Base-by-base conservation (phyloP, 2,888 invertebrate genomes). In the Drosophila colorata region DNA sequence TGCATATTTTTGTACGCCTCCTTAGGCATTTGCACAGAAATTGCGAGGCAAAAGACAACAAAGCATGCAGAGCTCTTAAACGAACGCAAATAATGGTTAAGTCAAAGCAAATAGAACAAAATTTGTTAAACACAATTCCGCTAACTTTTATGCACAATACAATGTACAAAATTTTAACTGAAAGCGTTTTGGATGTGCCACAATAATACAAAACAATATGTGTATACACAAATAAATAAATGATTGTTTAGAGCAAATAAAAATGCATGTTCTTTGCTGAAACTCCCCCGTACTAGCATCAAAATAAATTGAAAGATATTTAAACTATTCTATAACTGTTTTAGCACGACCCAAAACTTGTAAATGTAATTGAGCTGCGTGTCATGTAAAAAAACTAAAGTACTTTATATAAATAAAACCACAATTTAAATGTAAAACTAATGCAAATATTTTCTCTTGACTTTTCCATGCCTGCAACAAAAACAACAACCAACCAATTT, bases 381-480 rank as follows among this genome's bases (percentile, higher is more conserved):
- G 77, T 71, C 58, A 59, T 66, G 47, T 66, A 44, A 56, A 49
- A 44, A 61, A 66, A 14, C 3, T 11, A 58, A 44, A 58, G 37
- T 49, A 44, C 8, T 48, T n/a, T 9, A 37, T 40, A 47, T 11
- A 57, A 46, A 55, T 53, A 49, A 60, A 69, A 49, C n/a, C 14
- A 20, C 55, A 41, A 55, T 78, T 57, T 71, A 70, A 71, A 74
- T 74, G 53, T 61, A 66, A 76, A 74, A 74, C 83, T 89, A 83
- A 89, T 79, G 51, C 55, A 68, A 79, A 69, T 85, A 65, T 79
- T 85, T 77, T 86, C 72, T 82, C 49, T 87, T 87, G 48, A 69
- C 74, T 87, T 80, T 83, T 88, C 68, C 89, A 83, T 83, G 89
- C 87, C n/a, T 4, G 25, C 57, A 14, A 65, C 16, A 40, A 38